These are phyloP conservation scores for Lagopus leucura DNA, from an alignment of 2,113 vertebrate genomes.

Conservation along the genomic window DNA sequence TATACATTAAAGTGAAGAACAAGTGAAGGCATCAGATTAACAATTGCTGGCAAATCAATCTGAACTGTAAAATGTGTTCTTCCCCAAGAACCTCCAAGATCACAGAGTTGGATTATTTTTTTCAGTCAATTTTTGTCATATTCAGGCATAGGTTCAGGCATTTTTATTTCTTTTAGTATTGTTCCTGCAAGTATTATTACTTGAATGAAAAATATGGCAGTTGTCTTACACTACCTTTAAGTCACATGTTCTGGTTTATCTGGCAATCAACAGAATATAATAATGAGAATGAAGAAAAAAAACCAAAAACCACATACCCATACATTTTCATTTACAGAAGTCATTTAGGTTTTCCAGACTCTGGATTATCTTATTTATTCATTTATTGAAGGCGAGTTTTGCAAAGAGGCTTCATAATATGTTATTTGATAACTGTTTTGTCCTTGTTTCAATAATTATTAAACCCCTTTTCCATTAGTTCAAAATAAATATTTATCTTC, in stretches of 20 bases:
- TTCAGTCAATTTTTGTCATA: neutral
- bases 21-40: neutral
- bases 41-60: neutral
- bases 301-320: neutral
- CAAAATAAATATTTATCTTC: neutral
- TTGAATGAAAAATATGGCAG: neutral
- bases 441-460: neutral
- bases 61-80: neutral
- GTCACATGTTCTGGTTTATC: neutral
- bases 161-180: neutral
- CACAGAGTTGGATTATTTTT: neutral
- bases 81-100: neutral
- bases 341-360: neutral
- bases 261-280: neutral
- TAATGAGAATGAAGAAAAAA: neutral
- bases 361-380: neutral
- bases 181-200: neutral
- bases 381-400: neutral
- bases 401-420: neutral
- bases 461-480: neutral
- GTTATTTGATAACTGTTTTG: neutral
- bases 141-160: fast-evolving
- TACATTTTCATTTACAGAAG: neutral
- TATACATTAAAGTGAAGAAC: neutral
- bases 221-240: neutral